These are phyloP conservation scores for Synanceia verrucosa DNA, from an alignment of 2,797 vertebrate species.

Conservation along the genomic window DNA sequence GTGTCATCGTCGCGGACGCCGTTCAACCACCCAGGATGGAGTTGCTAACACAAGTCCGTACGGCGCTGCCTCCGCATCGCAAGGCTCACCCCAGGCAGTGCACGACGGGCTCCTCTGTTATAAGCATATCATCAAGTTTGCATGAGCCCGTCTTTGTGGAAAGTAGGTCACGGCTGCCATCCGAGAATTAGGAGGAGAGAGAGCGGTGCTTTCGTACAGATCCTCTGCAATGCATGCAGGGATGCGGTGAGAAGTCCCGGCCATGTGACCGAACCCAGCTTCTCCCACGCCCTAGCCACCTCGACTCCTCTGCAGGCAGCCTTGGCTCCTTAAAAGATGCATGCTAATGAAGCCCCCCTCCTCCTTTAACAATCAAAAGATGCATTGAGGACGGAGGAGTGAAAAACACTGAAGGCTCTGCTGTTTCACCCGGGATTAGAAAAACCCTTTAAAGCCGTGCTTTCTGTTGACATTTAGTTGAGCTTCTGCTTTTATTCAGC, in stretches of 20 bases:
- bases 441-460: conserved; percentile 53
- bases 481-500: conserved; percentile 56
- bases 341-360: conserved; percentile 78
- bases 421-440: conserved; percentile 68
- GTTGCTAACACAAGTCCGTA: conserved; percentile 38
- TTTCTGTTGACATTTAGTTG: conserved; percentile 61
- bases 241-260: conserved; percentile 56
- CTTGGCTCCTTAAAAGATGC: conserved; percentile 67
- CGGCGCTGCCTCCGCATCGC: conserved; percentile 39
- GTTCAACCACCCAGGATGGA: conserved; percentile 39
- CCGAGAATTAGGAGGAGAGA: conserved; percentile 76
- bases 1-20: conserved; percentile 19
- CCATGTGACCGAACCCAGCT: conserved; percentile 72
- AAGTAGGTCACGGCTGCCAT: conserved; percentile 83
- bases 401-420: conserved; percentile 62
- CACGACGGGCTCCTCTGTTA: conserved; percentile 57
- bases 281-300: conserved; percentile 65
- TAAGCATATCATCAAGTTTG: conserved; percentile 82
- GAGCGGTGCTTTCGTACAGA: conserved; percentile 63
- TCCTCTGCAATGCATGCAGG: conserved; percentile 50
- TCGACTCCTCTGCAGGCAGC: conserved; percentile 61
- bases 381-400: conserved; percentile 75
- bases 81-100: conserved; percentile 63
- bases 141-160: conserved; percentile 80
- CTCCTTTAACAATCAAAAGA: conserved; percentile 80